These are phyloP conservation scores for Troglohyphantes excavatus DNA, from an alignment of 2,888 invertebrate species.

Conservation along the genomic window DNA sequence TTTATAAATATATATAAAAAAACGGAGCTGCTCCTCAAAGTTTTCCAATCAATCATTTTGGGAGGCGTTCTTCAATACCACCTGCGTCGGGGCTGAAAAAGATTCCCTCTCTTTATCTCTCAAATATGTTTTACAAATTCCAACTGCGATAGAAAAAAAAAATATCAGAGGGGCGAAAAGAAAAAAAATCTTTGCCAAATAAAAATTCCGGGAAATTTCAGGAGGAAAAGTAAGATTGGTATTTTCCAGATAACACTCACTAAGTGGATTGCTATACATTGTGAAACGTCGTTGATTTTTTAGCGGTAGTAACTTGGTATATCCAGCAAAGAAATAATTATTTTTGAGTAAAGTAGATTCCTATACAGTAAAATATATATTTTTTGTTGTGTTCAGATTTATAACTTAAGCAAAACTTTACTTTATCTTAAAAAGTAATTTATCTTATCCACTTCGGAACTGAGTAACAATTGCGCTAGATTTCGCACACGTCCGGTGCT, in stretches of 20 bases:
- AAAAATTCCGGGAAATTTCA: neutral
- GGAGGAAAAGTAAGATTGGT: neutral
- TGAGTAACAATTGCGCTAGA: too few species aligned
- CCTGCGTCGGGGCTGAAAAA: slow-evolving; percentile 41
- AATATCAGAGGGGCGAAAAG: neutral
- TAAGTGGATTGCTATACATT: slow-evolving; percentile 51
- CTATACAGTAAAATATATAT: too few species aligned
- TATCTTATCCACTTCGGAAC: too few species aligned
- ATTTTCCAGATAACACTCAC: slow-evolving; percentile 53
- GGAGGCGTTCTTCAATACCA: slow-evolving; percentile 59
- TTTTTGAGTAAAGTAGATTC: slow-evolving; percentile 21
- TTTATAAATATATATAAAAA: slow-evolving; percentile 16
- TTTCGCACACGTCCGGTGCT: too few species aligned
- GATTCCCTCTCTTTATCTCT: slow-evolving; percentile 55
- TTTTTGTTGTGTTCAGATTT: too few species aligned
- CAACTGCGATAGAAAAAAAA: slow-evolving; percentile 45
- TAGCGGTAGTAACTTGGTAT: neutral
- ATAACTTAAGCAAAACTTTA: too few species aligned
- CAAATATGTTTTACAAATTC: slow-evolving; percentile 58
- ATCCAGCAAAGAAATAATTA: slow-evolving; percentile 10
- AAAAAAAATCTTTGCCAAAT: slow-evolving; percentile 7
- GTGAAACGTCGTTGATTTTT: slow-evolving; percentile 13
- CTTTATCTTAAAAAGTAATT: too few species aligned
- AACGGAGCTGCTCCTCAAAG: slow-evolving; percentile 48
- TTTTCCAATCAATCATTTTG: slow-evolving; percentile 58